A percentile compares a stretch with the other conserved stretches of the same genome.
These are phyloP conservation scores for Ailurus styani DNA, from an alignment of 2,113 vertebrate genomes.

Conservation along the genomic window DNA sequence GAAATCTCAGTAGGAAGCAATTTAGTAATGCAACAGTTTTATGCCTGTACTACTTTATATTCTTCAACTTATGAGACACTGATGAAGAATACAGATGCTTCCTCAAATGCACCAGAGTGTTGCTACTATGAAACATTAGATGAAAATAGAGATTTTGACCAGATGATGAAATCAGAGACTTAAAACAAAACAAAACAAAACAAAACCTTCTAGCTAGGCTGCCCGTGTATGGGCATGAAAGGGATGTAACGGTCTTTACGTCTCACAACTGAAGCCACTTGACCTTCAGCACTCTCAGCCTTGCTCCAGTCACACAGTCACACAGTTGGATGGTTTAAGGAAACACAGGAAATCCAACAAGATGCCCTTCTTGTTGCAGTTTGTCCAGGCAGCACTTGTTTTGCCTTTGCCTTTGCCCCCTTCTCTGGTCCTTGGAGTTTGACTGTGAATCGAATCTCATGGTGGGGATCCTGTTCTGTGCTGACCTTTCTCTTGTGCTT, in stretches of 20 bases:
- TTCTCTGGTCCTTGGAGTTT: neutral
- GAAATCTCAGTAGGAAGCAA: neutral
- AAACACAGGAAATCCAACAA: too few relatives aligned
- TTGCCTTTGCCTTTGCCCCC: neutral
- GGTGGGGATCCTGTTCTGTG: neutral
- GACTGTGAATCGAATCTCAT: neutral
- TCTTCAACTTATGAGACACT: neutral
- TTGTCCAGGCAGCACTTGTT: neutral
- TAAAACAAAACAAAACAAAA: neutral
- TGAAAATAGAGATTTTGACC: neutral
- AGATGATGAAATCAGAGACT: neutral
- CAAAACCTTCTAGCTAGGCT: neutral
- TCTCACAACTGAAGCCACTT: rapidly evolving
- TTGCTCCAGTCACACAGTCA: too few relatives aligned
- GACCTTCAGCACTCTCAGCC: neutral
- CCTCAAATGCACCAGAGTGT: neutral
- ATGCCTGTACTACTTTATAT: neutral
- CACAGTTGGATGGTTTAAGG: neutral
- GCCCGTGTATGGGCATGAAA: neutral
- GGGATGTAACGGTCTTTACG: neutral
- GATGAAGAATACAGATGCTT: neutral
- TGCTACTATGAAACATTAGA: neutral
- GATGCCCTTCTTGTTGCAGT: rapidly evolving
- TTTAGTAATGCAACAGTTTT: neutral
- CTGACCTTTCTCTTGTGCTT: neutral